A percentile compares a stretch with the other conserved stretches of the same genome.
Evolutionary conservation across 2,888 invertebrate genomes (phyloP).

Genomic region (Polydrusus cervinus): DNA sequence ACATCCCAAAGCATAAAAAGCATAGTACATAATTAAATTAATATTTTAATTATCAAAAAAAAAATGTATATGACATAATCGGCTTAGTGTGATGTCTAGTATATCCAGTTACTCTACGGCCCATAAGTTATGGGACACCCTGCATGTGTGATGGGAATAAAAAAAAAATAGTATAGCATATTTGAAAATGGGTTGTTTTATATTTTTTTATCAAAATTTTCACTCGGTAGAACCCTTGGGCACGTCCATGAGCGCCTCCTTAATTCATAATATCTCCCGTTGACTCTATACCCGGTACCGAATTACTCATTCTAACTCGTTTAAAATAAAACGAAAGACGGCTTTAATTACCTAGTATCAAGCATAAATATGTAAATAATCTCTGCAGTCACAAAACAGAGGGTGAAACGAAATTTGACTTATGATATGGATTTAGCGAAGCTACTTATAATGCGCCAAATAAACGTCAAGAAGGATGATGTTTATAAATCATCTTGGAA

Average conservation of each 20-base stretch:
- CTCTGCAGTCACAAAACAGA: conserved; percentile 35
- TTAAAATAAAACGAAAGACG: conserved; percentile 31
- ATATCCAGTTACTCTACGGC: too few relatives aligned
- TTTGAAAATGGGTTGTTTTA: too few relatives aligned
- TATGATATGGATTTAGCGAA: conserved; percentile 32
- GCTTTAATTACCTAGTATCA: conserved; percentile 41
- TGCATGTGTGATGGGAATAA: too few relatives aligned
- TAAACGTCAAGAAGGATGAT: conserved; percentile 18
- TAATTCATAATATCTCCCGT: conserved; percentile 16
- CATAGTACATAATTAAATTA: too few relatives aligned
- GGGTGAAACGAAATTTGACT: conserved; percentile 42
- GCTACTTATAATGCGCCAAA: conserved; percentile 30
- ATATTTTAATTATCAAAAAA: too few relatives aligned
- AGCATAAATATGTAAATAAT: conserved; percentile 43
- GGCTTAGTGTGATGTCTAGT: too few relatives aligned
- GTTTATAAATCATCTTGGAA: conserved; percentile 37
- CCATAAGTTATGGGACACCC: too few relatives aligned
- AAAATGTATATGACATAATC: too few relatives aligned
- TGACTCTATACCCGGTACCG: conserved; percentile 8
- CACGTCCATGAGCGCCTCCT: background rate
- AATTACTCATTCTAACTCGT: conserved; percentile 28
- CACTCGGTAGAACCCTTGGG: too few relatives aligned
- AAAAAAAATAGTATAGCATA: too few relatives aligned
- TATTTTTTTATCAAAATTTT: too few relatives aligned
- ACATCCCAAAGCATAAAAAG: too few relatives aligned